Base-by-base conservation (phyloP, 2,797 vertebrate genomes). In the Pseudopleuronectes americanus region DNA sequence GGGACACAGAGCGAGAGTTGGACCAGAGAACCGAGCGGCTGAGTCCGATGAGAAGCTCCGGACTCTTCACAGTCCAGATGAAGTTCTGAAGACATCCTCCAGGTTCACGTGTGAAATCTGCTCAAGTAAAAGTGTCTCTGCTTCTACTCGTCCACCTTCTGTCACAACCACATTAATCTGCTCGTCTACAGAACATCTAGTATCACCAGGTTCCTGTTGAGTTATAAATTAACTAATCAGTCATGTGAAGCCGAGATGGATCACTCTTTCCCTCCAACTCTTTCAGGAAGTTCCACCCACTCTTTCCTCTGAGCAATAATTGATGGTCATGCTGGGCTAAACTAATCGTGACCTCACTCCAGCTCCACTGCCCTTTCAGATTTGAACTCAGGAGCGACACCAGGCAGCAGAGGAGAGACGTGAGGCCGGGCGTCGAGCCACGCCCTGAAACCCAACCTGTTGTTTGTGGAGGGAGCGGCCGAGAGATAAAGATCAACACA, bases 381-480 rank as follows among this genome's bases (percentile, higher is more conserved):
- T 38, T 1, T 10, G 33, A 53, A 31, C 2, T 10, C n/a, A 16
- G 26, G 21, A 48, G 58, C 7, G 48, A 54, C 1, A 22, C 3
- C 3, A 58, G 4, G 28, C 52, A 2, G 47, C 26, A 31, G 13
- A 17, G 0, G 16, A 2, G 10, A 2, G 48, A 12, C 10, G 10
- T 54, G 41, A 51, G 4, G 16, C 36, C 0, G 0, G 21, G 33
- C 7, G 33, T 17, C 43, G 43, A 45, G 38, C 41, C 87, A 78
- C 79, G 6, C 84, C 87, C 81, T 53, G 87, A 87, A 89, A 89
- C 78, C 4, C 0, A 80, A 16, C 8, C 0, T n/a, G 3, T 61
- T 60, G 62, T 67, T 70, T 54, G 41, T 6, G 24, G 17, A 71
- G 64, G 60, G 28, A 9, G 68, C 53, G 55, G 48, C 14, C 28